Conservation (phyloP, 2,797 vertebrate species). For the Decapterus maruadsi region DNA sequence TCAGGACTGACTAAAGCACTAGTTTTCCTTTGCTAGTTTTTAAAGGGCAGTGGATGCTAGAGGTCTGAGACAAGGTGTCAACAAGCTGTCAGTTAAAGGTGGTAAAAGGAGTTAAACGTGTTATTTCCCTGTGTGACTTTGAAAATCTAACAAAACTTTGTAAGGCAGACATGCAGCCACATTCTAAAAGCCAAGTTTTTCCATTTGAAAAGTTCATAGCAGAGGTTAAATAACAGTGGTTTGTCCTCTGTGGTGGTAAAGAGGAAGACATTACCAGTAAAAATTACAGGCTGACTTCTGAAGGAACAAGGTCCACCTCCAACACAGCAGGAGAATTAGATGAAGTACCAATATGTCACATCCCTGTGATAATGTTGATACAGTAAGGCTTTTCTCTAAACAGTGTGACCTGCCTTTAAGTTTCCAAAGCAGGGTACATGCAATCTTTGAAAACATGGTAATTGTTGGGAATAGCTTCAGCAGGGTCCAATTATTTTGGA, state of each 20-base stretch:
- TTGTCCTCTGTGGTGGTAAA: constrained; percentile 16
- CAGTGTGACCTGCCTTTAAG: constrained; percentile 10
- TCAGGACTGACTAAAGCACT: not conserved
- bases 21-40: constrained; percentile 1
- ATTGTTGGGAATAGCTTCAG: not conserved
- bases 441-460: constrained; percentile 30
- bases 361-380: constrained; percentile 23
- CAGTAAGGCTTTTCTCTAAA: constrained; percentile 13
- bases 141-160: constrained; percentile 48
- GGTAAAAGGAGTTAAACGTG: constrained; percentile 3
- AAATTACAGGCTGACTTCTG: constrained; percentile 32
- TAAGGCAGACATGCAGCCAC: not conserved
- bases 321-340: constrained; percentile 30
- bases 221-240: constrained; percentile 26
- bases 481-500: constrained; percentile 11
- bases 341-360: constrained; percentile 1
- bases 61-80: constrained; percentile 40
- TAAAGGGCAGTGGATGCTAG: constrained; percentile 31
- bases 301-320: constrained; percentile 25
- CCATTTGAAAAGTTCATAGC: constrained; percentile 33
- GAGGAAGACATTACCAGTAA: constrained; percentile 40
- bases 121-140: constrained; percentile 34
- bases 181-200: constrained; percentile 47
- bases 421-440: not conserved
- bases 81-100: constrained; percentile 41